phyloP scores from a whole-genome alignment of 2,888 invertebrate genomes.

The Criorhina ranunculi region DNA sequence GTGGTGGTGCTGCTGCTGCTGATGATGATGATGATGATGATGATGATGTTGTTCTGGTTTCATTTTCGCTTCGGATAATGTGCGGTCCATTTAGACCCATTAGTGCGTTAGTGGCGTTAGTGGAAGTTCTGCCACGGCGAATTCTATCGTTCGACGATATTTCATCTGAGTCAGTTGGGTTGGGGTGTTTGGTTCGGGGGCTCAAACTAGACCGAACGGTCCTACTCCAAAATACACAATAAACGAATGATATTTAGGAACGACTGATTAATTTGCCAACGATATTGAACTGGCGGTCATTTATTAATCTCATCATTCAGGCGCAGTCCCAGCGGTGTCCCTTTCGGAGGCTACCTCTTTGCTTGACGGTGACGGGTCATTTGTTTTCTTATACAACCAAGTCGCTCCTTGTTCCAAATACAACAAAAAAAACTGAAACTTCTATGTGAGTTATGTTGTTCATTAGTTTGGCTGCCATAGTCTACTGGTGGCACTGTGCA shows the following conservation, averaged over 20 bases:
- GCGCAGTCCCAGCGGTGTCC: slow-evolving; percentile 44
- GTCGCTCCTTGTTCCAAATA: slow-evolving; percentile 4
- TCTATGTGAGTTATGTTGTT: slow-evolving; percentile 73
- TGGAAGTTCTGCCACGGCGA: slow-evolving; percentile 48
- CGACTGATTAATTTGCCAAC: slow-evolving; percentile 72
- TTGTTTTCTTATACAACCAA: slow-evolving; percentile 50
- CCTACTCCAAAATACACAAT: slow-evolving; percentile 33
- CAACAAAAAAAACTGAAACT: slow-evolving; percentile 33
- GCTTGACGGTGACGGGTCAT: slow-evolving; percentile 70
- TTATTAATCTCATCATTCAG: slow-evolving; percentile 76
- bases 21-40: slow-evolving; percentile 50
- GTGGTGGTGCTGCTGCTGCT: too few relatives aligned
- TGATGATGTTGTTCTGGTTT: slow-evolving; percentile 64
- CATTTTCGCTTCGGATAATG: slow-evolving; percentile 65
- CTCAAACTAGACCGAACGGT: slow-evolving; percentile 44
- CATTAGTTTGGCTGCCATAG: slow-evolving; percentile 54
- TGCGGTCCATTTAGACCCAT: slow-evolving; percentile 72
- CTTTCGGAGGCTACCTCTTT: slow-evolving; percentile 44
- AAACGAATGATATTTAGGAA: slow-evolving; percentile 69
- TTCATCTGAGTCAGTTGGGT: slow-evolving; percentile 53
- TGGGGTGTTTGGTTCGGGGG: not conserved
- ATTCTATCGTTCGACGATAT: slow-evolving; percentile 67
- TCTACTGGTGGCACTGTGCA: not conserved
- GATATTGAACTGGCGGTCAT: slow-evolving; percentile 73
- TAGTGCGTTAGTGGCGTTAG: slow-evolving; percentile 54